phyloP scores from a whole-genome alignment of 2,797 vertebrate genomes.

The Psittacula derbiana region DNA sequence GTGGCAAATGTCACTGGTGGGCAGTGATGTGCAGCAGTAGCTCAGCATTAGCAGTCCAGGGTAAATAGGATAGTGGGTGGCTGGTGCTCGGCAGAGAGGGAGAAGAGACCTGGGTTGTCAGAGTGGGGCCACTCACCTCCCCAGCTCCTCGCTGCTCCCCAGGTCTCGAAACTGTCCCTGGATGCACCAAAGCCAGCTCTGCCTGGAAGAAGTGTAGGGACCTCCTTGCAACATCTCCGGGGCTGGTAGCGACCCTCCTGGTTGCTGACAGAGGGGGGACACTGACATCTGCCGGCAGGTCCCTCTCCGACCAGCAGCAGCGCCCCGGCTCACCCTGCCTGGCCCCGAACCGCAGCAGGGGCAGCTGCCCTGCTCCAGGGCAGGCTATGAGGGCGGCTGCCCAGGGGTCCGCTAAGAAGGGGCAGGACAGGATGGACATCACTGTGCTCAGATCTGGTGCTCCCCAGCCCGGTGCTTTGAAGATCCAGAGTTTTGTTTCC shows the following conservation, averaged over 20 bases:
- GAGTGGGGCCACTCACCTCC: not conserved
- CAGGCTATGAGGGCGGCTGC: not conserved
- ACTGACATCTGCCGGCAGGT: slow-evolving; percentile 63
- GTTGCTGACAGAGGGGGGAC: slow-evolving; percentile 21
- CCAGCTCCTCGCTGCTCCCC: not conserved
- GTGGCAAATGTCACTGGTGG: not conserved
- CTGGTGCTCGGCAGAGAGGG: not conserved
- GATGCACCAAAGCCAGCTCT: not conserved
- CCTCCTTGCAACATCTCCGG: not conserved
- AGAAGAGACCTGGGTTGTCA: not conserved
- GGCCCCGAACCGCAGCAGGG: not conserved
- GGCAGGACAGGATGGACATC: not conserved
- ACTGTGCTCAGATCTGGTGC: not conserved
- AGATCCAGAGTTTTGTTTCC: not conserved
- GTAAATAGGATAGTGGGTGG: not conserved
- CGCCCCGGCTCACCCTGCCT: not conserved
- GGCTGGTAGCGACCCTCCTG: not conserved
- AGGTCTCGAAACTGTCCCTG: not conserved
- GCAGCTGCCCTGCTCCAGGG: fast-evolving
- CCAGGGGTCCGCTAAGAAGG: not conserved
- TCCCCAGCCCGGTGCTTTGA: not conserved
- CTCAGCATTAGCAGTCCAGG: fast-evolving
- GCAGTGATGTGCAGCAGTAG: not conserved
- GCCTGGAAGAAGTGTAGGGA: not conserved
- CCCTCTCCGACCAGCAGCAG: not conserved